Conservation (phyloP, 1,140 invertebrate genomes). For the Adelges cooleyi region DNA sequence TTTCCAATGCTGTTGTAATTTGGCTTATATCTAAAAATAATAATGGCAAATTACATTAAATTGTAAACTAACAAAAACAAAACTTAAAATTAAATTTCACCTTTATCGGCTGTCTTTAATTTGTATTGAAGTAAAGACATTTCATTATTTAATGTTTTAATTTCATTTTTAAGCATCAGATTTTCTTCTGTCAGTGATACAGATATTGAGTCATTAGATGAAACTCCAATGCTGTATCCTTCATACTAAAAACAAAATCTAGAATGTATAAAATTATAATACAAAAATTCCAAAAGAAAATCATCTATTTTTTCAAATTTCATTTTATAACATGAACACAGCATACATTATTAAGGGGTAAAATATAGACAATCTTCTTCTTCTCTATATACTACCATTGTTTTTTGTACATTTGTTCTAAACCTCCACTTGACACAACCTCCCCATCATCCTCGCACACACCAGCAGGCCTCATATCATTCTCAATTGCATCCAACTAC, state of each 20-base stretch:
- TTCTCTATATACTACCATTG: no score
- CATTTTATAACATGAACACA: no score
- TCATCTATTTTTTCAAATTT: no score
- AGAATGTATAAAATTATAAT: not conserved
- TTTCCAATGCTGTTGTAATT: slow-evolving; percentile 18
- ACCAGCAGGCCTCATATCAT: no score
- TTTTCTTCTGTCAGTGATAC: slow-evolving; percentile 33
- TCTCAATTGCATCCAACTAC: no score
- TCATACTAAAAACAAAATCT: slow-evolving; percentile 3
- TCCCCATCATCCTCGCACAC: no score
- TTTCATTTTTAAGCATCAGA: slow-evolving; percentile 44
- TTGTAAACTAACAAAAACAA: not conserved
- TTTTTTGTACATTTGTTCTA: no score
- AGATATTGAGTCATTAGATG: slow-evolving; percentile 2
- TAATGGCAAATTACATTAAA: not conserved
- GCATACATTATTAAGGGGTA: no score
- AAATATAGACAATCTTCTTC: no score
- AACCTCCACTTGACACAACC: no score
- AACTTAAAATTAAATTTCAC: slow-evolving; percentile 35
- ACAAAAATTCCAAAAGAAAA: not conserved
- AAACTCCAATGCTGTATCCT: not conserved
- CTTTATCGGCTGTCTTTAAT: slow-evolving; percentile 44
- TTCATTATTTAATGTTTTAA: slow-evolving; percentile 46
- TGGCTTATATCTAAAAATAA: slow-evolving; percentile 14
- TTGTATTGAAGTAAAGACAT: slow-evolving; percentile 43